A percentile compares a stretch with the other conserved stretches of the same genome.
Evolutionary conservation across 2,113 vertebrate species (phyloP).

Genomic region (Rhinopithecus roxellana): DNA sequence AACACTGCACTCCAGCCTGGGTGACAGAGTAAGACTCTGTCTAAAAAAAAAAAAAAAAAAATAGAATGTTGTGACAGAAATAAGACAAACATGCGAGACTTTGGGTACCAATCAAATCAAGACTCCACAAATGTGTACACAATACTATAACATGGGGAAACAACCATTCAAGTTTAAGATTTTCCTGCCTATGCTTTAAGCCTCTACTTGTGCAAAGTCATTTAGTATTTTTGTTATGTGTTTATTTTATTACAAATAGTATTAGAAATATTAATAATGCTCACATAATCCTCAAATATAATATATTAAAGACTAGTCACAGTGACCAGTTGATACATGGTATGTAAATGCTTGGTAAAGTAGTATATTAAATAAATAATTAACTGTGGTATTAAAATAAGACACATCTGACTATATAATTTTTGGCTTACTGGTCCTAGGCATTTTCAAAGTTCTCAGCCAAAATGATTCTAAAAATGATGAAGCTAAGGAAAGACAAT

Average conservation of each 20-base stretch:
- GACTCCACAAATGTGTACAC: background rate
- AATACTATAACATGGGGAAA: background rate
- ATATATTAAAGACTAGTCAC: background rate
- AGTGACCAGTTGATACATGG: background rate
- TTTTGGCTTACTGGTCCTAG: background rate
- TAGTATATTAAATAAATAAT: background rate
- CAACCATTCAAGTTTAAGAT: background rate
- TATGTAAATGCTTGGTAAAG: background rate
- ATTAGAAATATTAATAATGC: background rate
- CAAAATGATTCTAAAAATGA: background rate
- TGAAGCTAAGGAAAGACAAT: background rate
- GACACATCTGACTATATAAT: background rate
- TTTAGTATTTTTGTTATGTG: background rate
- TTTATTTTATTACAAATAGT: background rate
- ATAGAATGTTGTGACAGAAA: background rate
- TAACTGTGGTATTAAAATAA: background rate
- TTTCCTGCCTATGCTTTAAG: background rate
- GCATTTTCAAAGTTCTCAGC: background rate
- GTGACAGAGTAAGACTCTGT: no score
- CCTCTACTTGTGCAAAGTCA: background rate
- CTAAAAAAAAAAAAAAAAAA: no score
- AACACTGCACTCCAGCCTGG: no score
- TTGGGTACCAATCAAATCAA: background rate
- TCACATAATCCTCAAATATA: background rate
- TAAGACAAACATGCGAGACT: background rate